Base-by-base conservation (phyloP, 1,140 invertebrate species). In the Ectropis grisescens region DNA sequence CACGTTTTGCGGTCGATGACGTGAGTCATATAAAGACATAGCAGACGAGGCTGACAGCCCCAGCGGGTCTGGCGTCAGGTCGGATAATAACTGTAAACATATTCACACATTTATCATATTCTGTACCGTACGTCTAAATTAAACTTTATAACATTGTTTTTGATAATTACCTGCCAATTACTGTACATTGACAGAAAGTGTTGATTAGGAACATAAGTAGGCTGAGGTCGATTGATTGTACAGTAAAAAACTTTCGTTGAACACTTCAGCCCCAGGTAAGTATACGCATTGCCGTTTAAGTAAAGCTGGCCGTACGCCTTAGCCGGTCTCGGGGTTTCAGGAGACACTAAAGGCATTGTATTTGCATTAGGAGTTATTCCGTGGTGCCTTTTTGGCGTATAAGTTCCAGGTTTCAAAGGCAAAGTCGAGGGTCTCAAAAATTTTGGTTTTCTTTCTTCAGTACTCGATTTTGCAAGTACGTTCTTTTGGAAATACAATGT, bases 141-240 rank as follows among this genome's bases (percentile, higher is more conserved):
- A n/a, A n/a, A n/a, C n/a, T n/a, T n/a, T n/a, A n/a, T n/a, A n/a
- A n/a, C n/a, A n/a, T n/a, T n/a, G n/a, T n/a, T n/a, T n/a, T n/a
- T n/a, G n/a, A 33, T 57, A 65, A 46, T 69, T 69, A 83, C 82
- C 80, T 94, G 91, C 97, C 97, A 99, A 67, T 98, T 97, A 6
- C 95, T 97, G 61, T 99, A 99, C 96, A 99, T 99, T 9, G 96
- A 98, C 23, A 98, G 81, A 54, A 92, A 94, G 45, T 93, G 90
- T 69, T 96, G 92, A 61, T 95, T 91, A 1, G 88, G 89, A 23
- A 98, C 94, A 68, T 97, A 98, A 82, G 96, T 97, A 0, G 97
- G 96, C 69, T 98, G 96, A 0, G 95, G 92, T 46, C 93, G 88
- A 66, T 96, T 96, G 11, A 95, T 82, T 1, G 95, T 97, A 54